These are phyloP conservation scores for Etheostoma spectabile DNA, from an alignment of 2,113 vertebrate genomes.

Conservation along the genomic window DNA sequence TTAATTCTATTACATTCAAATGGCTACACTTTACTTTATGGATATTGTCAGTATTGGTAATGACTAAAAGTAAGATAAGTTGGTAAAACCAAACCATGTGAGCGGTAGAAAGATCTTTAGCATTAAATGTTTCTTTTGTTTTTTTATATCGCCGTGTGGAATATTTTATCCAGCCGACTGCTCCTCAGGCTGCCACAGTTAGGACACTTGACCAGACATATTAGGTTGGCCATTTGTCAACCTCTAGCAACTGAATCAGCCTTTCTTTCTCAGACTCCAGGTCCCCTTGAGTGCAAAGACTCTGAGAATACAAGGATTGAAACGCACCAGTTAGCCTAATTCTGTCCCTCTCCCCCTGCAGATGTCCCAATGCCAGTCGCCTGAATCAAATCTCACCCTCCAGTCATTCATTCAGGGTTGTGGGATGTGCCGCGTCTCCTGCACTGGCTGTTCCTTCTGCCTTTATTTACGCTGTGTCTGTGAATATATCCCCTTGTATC, in stretches of 20 bases:
- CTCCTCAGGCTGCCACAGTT: conserved; percentile 16
- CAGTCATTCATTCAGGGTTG: conserved; percentile 64
- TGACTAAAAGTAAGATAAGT: not conserved
- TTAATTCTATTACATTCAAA: not conserved
- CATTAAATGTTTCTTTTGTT: not conserved
- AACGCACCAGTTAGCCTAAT: conserved; percentile 64
- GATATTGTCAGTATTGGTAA: not conserved
- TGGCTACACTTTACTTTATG: not conserved
- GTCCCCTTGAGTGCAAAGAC: conserved; percentile 1
- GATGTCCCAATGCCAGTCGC: conserved; percentile 72
- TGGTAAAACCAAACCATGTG: not conserved
- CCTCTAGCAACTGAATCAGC: conserved; percentile 14
- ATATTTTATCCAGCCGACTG: not conserved
- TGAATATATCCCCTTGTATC: conserved; percentile 75
- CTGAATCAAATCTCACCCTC: conserved; percentile 74
- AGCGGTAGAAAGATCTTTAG: not conserved
- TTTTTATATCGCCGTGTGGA: not conserved
- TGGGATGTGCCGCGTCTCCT: conserved; percentile 54
- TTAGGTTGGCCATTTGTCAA: conserved; percentile 40
- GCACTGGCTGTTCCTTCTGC: conserved; percentile 70
- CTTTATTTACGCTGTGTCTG: conserved; percentile 75
- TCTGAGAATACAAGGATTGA: conserved; percentile 44
- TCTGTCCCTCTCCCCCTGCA: conserved; percentile 51
- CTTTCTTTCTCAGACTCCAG: conserved; percentile 1
- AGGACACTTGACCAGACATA: conserved; percentile 42